phyloP scores from a whole-genome alignment of 2,797 vertebrate genomes.

The Notamacropus eugenii region DNA sequence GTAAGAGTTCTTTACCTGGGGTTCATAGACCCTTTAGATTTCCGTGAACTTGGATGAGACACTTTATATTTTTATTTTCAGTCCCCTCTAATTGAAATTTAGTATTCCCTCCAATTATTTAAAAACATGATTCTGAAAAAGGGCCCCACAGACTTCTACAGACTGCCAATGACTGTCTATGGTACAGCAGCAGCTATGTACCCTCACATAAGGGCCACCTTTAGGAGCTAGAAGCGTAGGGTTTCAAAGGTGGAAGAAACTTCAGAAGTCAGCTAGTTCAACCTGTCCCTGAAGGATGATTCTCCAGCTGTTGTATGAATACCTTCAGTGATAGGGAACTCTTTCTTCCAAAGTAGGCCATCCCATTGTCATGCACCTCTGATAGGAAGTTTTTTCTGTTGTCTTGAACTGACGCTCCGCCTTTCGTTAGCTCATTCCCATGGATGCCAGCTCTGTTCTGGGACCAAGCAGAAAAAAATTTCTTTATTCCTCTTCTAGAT shows the following conservation, averaged over 20 bases:
- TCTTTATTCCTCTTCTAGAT: neutral
- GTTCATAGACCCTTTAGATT: neutral
- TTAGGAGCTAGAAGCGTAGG: neutral
- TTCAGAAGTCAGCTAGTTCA: neutral
- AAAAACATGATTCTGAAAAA: neutral
- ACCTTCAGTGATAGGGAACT: neutral
- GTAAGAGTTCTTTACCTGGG: neutral
- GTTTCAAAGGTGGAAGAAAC: neutral
- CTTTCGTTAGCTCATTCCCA: neutral
- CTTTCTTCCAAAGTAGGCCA: slow-evolving; percentile 3
- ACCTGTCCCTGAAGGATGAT: neutral
- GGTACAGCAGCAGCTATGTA: neutral
- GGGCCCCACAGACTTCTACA: neutral
- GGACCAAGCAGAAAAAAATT: neutral
- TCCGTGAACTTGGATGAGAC: neutral
- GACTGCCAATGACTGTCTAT: neutral
- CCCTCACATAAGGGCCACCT: neutral
- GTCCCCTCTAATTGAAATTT: neutral
- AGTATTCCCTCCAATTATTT: neutral
- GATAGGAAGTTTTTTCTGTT: neutral
- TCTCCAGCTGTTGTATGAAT: neutral
- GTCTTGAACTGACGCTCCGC: neutral
- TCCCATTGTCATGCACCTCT: neutral
- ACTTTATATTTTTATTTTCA: neutral
- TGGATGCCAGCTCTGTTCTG: neutral